phyloP scores from a whole-genome alignment of 2,797 vertebrate genomes.

The Linurgus olivaceus region DNA sequence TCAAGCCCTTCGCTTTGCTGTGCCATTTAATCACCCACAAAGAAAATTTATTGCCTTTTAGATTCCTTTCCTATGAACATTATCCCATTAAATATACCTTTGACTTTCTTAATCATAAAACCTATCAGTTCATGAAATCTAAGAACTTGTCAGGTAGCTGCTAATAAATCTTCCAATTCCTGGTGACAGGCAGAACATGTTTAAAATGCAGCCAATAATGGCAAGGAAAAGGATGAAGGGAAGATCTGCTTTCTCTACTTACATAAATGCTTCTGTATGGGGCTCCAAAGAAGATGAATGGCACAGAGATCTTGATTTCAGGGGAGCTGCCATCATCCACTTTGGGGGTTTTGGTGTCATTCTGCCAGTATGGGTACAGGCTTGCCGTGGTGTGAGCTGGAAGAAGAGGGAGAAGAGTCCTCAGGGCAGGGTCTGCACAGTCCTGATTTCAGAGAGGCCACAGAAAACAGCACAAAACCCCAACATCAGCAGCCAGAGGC shows the following conservation, averaged over 20 bases:
- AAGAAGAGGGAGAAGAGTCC: slow-evolving; percentile 6
- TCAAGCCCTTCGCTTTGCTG: slow-evolving; percentile 55
- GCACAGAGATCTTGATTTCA: slow-evolving; percentile 85
- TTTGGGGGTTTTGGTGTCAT: slow-evolving; percentile 93
- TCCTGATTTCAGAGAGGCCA: neutral
- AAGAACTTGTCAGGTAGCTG: slow-evolving; percentile 64
- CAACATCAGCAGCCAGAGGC: neutral
- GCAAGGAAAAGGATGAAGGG: neutral
- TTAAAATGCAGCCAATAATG: slow-evolving; percentile 56
- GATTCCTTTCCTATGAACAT: slow-evolving; percentile 68
- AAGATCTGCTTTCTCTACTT: slow-evolving; percentile 66
- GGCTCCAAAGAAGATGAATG: slow-evolving; percentile 88
- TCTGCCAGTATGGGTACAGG: slow-evolving; percentile 92
- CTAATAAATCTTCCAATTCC: slow-evolving; percentile 60
- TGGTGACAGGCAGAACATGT: neutral
- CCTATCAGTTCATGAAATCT: slow-evolving; percentile 74
- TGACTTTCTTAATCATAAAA: slow-evolving; percentile 79
- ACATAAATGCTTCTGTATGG: slow-evolving; percentile 92
- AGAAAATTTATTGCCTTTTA: slow-evolving; percentile 71
- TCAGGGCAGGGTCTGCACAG: neutral
- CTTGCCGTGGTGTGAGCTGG: slow-evolving; percentile 82
- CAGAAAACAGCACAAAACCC: neutral
- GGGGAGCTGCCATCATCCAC: slow-evolving; percentile 96
- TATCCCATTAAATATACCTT: slow-evolving; percentile 75
- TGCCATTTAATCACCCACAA: slow-evolving; percentile 72